Conservation (phyloP, 2,888 invertebrate genomes). For the Dicycla oo region DNA sequence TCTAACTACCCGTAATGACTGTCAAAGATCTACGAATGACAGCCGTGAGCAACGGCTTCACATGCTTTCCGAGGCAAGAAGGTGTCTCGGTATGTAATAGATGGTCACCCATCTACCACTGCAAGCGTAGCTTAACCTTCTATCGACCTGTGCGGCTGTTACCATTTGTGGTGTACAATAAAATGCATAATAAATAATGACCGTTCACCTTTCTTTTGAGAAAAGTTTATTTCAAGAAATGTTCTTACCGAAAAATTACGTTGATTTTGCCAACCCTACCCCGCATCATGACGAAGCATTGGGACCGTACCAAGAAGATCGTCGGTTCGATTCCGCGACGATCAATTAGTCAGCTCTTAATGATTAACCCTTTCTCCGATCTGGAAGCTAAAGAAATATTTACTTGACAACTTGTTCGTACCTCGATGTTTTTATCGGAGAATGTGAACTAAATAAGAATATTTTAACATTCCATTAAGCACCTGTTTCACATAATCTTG, state of each 20-base stretch:
- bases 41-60: no score
- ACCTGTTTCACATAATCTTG: background rate
- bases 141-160: no score
- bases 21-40: no score
- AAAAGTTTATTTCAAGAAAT: background rate
- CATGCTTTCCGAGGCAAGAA: no score
- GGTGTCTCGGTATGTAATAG: no score
- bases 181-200: background rate
- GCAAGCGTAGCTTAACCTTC: no score
- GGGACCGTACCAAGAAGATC: constrained; percentile 70
- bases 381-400: constrained; percentile 32
- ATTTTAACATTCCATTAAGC: background rate
- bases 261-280: constrained; percentile 63
- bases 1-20: no score
- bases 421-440: background rate
- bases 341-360: constrained; percentile 73
- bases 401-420: constrained; percentile 17
- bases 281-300: constrained; percentile 60
- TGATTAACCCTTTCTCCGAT: constrained; percentile 48
- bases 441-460: background rate
- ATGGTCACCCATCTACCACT: no score
- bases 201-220: background rate
- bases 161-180: background rate
- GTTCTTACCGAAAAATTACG: background rate
- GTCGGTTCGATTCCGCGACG: constrained; percentile 66